A percentile compares a stretch with the other conserved stretches of the same genome.
phyloP scores from a whole-genome alignment of 2,797 vertebrate genomes.

The Eremophila alpestris region DNA sequence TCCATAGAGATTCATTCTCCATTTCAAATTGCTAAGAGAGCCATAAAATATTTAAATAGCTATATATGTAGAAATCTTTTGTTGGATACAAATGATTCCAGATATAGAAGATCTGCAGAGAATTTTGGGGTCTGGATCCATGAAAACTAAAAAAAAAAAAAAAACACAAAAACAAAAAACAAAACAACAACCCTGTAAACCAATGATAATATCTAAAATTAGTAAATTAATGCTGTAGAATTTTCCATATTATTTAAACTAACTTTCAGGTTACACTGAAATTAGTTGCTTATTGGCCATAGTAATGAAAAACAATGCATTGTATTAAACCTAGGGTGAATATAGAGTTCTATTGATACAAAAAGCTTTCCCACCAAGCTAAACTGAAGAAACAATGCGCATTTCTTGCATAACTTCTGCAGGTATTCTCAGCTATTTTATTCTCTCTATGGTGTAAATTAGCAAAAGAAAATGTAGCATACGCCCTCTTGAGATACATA shows the following conservation, averaged over 20 bases:
- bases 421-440: background rate
- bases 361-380: background rate
- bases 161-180: background rate
- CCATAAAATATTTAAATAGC: constrained; percentile 28
- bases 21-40: constrained; percentile 10
- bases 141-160: background rate
- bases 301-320: background rate
- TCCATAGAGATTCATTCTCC: constrained; percentile 42
- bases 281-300: background rate
- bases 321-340: background rate
- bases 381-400: background rate
- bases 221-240: background rate
- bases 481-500: background rate
- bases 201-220: background rate
- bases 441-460: background rate
- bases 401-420: background rate
- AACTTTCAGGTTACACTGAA: background rate
- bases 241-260: background rate
- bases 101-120: constrained; percentile 9
- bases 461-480: background rate
- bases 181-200: background rate
- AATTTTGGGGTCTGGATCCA: background rate
- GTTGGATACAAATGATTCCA: background rate
- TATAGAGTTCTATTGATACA: background rate
- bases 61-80: background rate